Evolutionary conservation across 2,888 invertebrate species (phyloP).

Genomic region (Acronicta leporina): DNA sequence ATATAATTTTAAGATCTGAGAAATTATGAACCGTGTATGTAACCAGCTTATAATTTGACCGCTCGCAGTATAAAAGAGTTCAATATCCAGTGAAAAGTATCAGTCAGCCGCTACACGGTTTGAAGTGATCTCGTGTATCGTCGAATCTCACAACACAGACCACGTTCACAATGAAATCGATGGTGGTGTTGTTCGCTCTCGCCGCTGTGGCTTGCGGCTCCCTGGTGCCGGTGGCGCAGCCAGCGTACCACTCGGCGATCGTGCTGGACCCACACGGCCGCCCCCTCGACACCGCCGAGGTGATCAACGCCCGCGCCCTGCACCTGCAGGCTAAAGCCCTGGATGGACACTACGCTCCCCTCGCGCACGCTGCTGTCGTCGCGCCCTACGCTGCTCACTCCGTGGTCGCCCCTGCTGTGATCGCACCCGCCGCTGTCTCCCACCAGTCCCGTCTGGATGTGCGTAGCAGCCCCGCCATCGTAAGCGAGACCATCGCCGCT

Average conservation of each 20-base stretch:
- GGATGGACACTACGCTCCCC: constrained; percentile 72
- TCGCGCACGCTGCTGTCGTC: constrained; percentile 64
- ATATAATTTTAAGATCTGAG: constrained; percentile 59
- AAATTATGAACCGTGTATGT: constrained; percentile 59
- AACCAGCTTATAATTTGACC: constrained; percentile 59
- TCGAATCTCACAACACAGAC: constrained; percentile 69
- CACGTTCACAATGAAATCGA: constrained; percentile 75
- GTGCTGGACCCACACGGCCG: constrained; percentile 85
- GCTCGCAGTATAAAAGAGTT: constrained; percentile 77
- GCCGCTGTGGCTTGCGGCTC: constrained; percentile 89
- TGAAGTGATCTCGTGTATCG: constrained; percentile 78
- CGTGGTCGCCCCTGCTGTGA: constrained; percentile 58
- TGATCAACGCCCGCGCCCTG: constrained; percentile 83
- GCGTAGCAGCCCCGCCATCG: constrained; percentile 68
- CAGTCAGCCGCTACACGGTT: constrained; percentile 69
- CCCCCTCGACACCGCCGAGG: constrained; percentile 85
- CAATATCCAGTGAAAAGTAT: constrained; percentile 66
- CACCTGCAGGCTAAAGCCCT: constrained; percentile 86
- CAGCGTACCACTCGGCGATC: constrained; percentile 79
- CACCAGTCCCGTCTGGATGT: constrained; percentile 76
- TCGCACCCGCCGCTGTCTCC: constrained; percentile 64
- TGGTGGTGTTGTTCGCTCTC: constrained; percentile 91
- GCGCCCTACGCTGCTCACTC: constrained; percentile 68
- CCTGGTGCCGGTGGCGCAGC: constrained; percentile 81
- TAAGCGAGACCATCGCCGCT: constrained; percentile 58